Conservation (phyloP, 1,140 invertebrate species). For the Tetraneura akinire region DNA sequence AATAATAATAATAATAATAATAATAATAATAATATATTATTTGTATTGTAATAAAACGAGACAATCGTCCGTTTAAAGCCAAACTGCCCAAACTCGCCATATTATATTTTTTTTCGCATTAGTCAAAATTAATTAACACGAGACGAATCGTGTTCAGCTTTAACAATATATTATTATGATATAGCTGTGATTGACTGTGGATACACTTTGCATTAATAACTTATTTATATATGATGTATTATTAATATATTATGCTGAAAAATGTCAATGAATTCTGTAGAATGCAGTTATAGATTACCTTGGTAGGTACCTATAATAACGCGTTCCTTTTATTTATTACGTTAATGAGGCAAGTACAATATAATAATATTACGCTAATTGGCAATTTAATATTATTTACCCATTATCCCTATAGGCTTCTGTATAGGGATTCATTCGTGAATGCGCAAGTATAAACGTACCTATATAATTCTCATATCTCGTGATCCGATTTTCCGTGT, state of each 20-base stretch:
- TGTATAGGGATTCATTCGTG: not conserved
- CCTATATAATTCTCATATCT: too few species aligned
- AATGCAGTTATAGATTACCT: too few species aligned
- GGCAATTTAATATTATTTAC: conserved; percentile 4
- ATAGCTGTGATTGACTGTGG: too few species aligned
- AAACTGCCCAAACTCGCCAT: not conserved
- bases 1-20: not conserved
- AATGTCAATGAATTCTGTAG: conserved; percentile 12
- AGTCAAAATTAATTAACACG: not conserved
- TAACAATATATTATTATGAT: too few species aligned
- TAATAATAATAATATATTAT: not conserved
- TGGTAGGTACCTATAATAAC: not conserved
- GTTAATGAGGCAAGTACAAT: conserved; percentile 2
- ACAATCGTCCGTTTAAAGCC: conserved; percentile 13
- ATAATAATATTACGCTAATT: not conserved
- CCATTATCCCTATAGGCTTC: not conserved
- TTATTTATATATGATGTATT: not conserved
- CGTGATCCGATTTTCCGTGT: conserved; percentile 2
- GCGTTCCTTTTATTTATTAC: not conserved
- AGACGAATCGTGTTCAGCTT: not conserved
- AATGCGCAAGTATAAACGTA: not conserved
- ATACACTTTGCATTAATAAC: too few species aligned
- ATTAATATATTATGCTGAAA: not conserved
- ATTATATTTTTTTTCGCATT: not conserved
- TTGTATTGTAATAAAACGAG: not conserved